Evolutionary conservation across 1,140 invertebrate species (phyloP).

Genomic region (Teleopsis dalmanni): DNA sequence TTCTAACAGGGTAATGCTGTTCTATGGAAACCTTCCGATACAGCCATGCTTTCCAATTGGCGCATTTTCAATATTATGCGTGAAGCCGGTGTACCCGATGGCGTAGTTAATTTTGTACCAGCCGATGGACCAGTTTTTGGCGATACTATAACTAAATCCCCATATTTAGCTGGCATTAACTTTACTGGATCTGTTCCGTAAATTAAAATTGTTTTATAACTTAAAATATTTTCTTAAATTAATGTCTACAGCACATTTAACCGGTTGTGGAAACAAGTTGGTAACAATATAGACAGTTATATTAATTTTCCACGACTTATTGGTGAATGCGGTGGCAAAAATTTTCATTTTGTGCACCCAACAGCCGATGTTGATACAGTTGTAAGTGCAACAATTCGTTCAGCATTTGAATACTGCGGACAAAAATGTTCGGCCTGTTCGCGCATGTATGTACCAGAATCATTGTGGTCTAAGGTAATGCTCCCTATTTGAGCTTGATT

Average conservation of each 20-base stretch:
- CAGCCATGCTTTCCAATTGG: constrained; percentile 94
- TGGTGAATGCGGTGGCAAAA: constrained; percentile 97
- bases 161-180: constrained; percentile 86
- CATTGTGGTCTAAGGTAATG: constrained; percentile 66
- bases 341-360: constrained; percentile 95
- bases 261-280: constrained; percentile 87
- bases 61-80: constrained; percentile 85
- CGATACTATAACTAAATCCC: constrained; percentile 77
- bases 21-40: constrained; percentile 98
- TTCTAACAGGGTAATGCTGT: constrained; percentile 72
- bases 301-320: constrained; percentile 88
- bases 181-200: constrained; percentile 94
- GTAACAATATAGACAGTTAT: constrained; percentile 79
- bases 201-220: constrained; percentile 34
- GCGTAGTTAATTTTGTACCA: constrained; percentile 96
- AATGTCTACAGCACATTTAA: constrained; percentile 71
- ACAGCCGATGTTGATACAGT: constrained; percentile 81
- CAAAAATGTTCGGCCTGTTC: constrained; percentile 99
- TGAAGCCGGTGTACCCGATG: constrained; percentile 89
- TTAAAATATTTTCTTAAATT: background rate
- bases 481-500: background rate
- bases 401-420: constrained; percentile 92
- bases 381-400: constrained; percentile 75
- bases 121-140: constrained; percentile 94
- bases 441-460: constrained; percentile 88